Evolutionary conservation across 2,797 vertebrate genomes (phyloP).

Genomic region (Acrossocheilus wenchowensis): DNA sequence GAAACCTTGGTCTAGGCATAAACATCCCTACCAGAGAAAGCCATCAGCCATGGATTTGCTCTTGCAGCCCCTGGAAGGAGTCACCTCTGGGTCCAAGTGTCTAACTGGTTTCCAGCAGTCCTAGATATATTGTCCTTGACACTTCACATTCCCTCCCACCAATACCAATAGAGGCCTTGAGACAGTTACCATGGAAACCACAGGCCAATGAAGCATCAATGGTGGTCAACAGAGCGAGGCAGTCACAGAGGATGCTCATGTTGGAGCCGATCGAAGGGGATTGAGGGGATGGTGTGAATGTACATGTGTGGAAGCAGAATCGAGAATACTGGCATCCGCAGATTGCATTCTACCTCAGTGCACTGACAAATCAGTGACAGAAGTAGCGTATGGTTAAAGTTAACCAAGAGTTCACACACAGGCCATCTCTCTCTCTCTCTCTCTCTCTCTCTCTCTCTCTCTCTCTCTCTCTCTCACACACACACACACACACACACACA

Average conservation of each 20-base stretch:
- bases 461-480: no score
- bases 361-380: neutral
- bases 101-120: slow-evolving; percentile 26
- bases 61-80: neutral
- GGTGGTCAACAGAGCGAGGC: slow-evolving; percentile 53
- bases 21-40: slow-evolving; percentile 3
- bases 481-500: neutral
- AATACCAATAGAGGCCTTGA: slow-evolving; percentile 28
- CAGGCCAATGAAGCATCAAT: slow-evolving; percentile 37
- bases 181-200: slow-evolving; percentile 58
- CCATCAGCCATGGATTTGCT: slow-evolving; percentile 11
- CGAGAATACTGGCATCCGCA: slow-evolving; percentile 4
- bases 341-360: slow-evolving; percentile 23
- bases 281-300: slow-evolving; percentile 31
- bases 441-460: neutral
- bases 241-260: slow-evolving; percentile 44
- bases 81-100: slow-evolving; percentile 28
- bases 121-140: slow-evolving; percentile 34
- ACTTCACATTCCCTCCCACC: slow-evolving; percentile 20
- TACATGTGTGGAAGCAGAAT: slow-evolving; percentile 24
- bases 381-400: slow-evolving; percentile 13
- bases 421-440: neutral
- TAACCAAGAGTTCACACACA: slow-evolving; percentile 1
- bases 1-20: neutral
- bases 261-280: slow-evolving; percentile 45